Conservation (phyloP, 2,888 invertebrate species). For the Nephrotoma appendiculata region DNA sequence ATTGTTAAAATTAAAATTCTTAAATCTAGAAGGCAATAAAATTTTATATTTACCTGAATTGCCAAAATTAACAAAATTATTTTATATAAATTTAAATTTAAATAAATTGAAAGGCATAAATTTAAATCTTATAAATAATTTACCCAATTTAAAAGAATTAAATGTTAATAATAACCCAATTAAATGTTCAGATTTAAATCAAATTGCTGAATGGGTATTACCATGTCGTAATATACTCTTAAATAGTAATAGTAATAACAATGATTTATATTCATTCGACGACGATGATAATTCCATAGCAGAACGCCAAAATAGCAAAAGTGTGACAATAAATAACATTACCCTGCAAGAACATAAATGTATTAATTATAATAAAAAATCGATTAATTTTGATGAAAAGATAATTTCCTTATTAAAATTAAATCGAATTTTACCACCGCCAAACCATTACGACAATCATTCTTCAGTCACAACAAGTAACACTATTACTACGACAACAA, state of each 20-base stretch:
- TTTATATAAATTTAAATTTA: constrained; percentile 21
- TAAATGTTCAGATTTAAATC: constrained; percentile 29
- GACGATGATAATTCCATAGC: background rate
- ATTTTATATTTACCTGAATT: constrained; percentile 29
- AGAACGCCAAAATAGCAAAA: background rate
- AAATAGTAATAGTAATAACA: background rate
- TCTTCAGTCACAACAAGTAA: background rate
- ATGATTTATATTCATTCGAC: background rate
- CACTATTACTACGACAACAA: background rate
- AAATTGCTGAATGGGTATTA: constrained; percentile 31
- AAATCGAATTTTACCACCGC: constrained; percentile 14
- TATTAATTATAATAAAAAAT: background rate
- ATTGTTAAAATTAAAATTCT: constrained; percentile 23
- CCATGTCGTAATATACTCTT: constrained; percentile 21
- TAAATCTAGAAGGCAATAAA: constrained; percentile 29
- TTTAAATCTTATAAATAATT: constrained; percentile 28
- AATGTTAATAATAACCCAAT: constrained; percentile 30
- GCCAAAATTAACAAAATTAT: constrained; percentile 23
- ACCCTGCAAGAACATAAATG: background rate
- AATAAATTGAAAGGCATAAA: constrained; percentile 26
- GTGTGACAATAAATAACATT: background rate
- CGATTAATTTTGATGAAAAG: background rate
- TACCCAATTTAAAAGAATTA: constrained; percentile 27
- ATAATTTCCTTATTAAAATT: constrained; percentile 6
- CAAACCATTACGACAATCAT: constrained; percentile 9